Evolutionary conservation across 2,797 vertebrate species (phyloP).

Genomic region (Characodon lateralis): DNA sequence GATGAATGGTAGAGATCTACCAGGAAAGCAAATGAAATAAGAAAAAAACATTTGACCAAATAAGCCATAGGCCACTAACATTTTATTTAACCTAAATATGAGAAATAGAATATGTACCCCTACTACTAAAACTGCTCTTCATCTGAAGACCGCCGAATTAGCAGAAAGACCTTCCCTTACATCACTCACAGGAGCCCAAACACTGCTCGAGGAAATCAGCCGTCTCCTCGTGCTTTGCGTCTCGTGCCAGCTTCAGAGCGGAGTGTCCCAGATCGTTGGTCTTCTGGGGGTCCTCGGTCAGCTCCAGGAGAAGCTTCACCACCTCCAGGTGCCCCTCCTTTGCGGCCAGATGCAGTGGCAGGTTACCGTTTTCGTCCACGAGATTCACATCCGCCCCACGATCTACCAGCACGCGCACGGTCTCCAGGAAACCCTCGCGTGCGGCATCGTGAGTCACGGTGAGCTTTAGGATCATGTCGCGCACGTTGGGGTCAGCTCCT

Average conservation of each 20-base stretch:
- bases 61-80: too few species aligned
- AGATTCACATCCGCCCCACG: conserved; percentile 86
- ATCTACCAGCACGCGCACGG: conserved; percentile 83
- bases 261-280: conserved; percentile 39
- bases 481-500: conserved; percentile 85
- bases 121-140: background rate
- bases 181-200: conserved; percentile 20
- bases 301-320: conserved; percentile 80
- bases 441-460: conserved; percentile 91
- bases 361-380: conserved; percentile 85
- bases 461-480: conserved; percentile 80
- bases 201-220: conserved; percentile 73
- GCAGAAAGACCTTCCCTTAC: background rate
- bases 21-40: too few species aligned
- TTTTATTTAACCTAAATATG: too few species aligned
- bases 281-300: conserved; percentile 72
- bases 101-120: background rate
- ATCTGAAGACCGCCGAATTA: background rate
- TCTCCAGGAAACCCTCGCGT: conserved; percentile 88
- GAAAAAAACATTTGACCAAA: too few species aligned
- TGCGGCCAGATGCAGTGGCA: conserved; percentile 92
- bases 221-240: conserved; percentile 64
- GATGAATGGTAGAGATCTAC: too few species aligned
- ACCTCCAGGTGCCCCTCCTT: conserved; percentile 84
- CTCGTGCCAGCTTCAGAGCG: conserved; percentile 65